These are phyloP conservation scores for Heliconius ismenius DNA, from an alignment of 2,888 invertebrate species.

Conservation along the genomic window DNA sequence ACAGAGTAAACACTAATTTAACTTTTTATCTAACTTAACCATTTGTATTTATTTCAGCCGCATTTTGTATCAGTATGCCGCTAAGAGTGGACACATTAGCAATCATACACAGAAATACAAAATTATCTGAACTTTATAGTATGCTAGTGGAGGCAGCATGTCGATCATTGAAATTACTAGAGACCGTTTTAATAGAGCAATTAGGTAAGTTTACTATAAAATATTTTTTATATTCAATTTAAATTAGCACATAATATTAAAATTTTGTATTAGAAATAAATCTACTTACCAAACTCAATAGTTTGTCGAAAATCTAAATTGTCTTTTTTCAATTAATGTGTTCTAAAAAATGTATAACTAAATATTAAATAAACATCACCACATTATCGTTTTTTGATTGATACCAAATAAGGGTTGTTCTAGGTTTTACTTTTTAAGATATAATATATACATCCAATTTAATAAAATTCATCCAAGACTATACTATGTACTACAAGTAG, in stretches of 20 bases:
- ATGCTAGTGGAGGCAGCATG: constrained; percentile 89
- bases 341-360: no score
- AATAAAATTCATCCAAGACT: no score
- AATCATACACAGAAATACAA: constrained; percentile 85
- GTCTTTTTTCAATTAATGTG: background rate
- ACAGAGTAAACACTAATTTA: background rate
- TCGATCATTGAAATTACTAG: constrained; percentile 85
- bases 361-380: no score
- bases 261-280: background rate
- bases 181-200: constrained; percentile 83
- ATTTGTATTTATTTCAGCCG: constrained; percentile 56
- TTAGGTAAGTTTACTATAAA: constrained; percentile 60
- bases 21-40: background rate
- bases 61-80: constrained; percentile 82
- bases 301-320: background rate
- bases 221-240: background rate
- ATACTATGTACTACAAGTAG: no score
- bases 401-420: background rate
- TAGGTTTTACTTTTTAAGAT: background rate
- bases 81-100: constrained; percentile 87
- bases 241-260: background rate
- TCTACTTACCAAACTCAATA: background rate
- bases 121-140: constrained; percentile 85
- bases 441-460: no score
- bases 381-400: background rate